Evolutionary conservation across 2,888 invertebrate species (phyloP).

Genomic region (Mesoligia furuncula): DNA sequence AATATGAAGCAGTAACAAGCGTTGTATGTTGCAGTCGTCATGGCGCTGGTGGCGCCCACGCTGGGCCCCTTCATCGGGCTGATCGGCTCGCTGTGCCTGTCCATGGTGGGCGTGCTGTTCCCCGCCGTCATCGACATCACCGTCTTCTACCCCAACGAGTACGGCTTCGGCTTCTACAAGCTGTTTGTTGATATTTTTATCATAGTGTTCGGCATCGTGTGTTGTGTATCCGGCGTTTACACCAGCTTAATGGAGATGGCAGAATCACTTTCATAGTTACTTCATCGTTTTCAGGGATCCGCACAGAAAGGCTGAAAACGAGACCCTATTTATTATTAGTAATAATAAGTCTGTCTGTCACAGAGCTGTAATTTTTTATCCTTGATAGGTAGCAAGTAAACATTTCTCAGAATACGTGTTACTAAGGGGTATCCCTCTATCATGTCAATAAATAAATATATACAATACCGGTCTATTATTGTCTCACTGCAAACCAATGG

Average conservation of each 20-base stretch:
- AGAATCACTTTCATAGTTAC: background rate
- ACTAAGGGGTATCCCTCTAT: background rate
- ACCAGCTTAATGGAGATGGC: constrained; percentile 75
- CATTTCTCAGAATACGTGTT: too few species aligned
- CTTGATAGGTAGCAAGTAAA: background rate
- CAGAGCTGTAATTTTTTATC: background rate
- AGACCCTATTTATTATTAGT: background rate
- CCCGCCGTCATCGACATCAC: constrained; percentile 91
- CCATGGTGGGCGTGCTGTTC: constrained; percentile 95
- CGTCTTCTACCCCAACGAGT: constrained; percentile 79
- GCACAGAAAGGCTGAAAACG: background rate
- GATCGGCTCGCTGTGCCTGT: constrained; percentile 96
- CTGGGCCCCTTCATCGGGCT: constrained; percentile 94
- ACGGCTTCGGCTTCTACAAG: constrained; percentile 72
- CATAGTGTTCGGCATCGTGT: constrained; percentile 67
- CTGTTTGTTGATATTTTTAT: constrained; percentile 73
- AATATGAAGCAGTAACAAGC: background rate
- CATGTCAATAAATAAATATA: background rate
- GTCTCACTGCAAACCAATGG: background rate
- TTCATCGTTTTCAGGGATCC: background rate
- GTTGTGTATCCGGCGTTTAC: constrained; percentile 75
- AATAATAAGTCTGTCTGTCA: too few species aligned
- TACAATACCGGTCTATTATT: background rate
- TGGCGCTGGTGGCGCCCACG: constrained; percentile 93
- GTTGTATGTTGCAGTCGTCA: constrained; percentile 64